Conservation (phyloP, 92 coral and sea anemone genomes). For the Epizoanthus scotinus region DNA sequence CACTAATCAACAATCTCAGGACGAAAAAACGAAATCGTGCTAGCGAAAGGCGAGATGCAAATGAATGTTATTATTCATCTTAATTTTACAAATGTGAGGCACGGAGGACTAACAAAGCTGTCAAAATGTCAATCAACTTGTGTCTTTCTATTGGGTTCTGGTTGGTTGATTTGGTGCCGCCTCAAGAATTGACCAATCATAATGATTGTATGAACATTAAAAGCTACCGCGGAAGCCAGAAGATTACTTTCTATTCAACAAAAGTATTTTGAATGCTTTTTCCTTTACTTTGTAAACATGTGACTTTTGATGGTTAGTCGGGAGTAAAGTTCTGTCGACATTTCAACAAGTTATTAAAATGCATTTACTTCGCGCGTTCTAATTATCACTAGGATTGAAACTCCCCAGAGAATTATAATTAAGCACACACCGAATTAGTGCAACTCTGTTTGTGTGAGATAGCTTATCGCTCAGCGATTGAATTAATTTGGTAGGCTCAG, state of each 20-base stretch:
- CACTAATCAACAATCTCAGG: constrained; percentile 28
- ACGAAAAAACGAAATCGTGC: constrained; percentile 11
- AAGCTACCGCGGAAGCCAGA: constrained; percentile 36
- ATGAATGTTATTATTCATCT: constrained; percentile 45
- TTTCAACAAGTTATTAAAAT: constrained; percentile 84
- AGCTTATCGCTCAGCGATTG: constrained; percentile 35
- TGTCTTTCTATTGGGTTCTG: constrained; percentile 51
- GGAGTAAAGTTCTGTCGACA: constrained; percentile 55
- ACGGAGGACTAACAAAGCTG: constrained; percentile 30
- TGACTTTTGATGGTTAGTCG: constrained; percentile 35
- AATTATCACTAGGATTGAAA: constrained; percentile 70
- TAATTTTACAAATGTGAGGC: constrained; percentile 73
- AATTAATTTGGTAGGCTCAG: constrained; percentile 32
- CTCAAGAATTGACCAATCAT: constrained; percentile 50
- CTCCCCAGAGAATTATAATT: constrained; percentile 36
- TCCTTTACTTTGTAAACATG: constrained; percentile 22
- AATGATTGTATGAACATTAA: constrained; percentile 8
- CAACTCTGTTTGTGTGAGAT: constrained; percentile 37
- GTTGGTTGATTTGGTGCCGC: constrained; percentile 42
- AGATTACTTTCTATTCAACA: constrained; percentile 13
- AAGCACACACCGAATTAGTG: not conserved
- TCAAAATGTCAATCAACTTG: constrained; percentile 56
- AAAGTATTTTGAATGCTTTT: constrained; percentile 18
- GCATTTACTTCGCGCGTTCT: constrained; percentile 66
- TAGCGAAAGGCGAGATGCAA: constrained; percentile 32